Percentiles rank a stretch among this genome's conserved stretches.
Conservation (phyloP, 2,797 vertebrate genomes). For the Acanthurus leucopareius region DNA sequence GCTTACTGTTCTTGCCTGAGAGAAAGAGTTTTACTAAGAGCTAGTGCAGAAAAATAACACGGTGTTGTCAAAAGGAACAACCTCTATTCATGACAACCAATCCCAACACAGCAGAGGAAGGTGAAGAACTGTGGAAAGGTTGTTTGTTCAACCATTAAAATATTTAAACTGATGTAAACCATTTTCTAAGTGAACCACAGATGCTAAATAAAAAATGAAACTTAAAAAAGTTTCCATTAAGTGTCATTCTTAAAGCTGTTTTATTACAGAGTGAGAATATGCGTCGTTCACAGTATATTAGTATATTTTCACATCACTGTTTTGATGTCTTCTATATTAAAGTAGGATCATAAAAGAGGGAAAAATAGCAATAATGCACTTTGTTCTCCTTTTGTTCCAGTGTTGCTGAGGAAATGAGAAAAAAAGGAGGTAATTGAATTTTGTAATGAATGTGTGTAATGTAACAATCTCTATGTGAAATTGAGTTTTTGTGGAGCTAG, state of each 20-base stretch:
- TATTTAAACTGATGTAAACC: no score
- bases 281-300: background rate
- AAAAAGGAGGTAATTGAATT: constrained; percentile 37
- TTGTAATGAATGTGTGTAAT: constrained; percentile 35
- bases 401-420: constrained; percentile 34
- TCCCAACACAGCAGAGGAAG: background rate
- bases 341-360: constrained; percentile 1
- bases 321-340: constrained; percentile 17
- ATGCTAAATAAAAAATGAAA: background rate
- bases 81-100: constrained; percentile 5
- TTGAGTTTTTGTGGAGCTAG: background rate
- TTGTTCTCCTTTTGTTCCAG: constrained; percentile 11
- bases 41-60: constrained; percentile 30
- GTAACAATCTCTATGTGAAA: constrained; percentile 16
- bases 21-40: constrained; percentile 38
- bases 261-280: background rate
- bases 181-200: background rate
- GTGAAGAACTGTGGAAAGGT: background rate
- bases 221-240: background rate
- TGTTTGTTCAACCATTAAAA: background rate
- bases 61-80: constrained; percentile 8
- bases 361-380: constrained; percentile 20
- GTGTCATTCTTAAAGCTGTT: background rate
- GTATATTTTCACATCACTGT: background rate
- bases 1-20: constrained; percentile 32